Base-by-base conservation (phyloP, 2,113 vertebrate species). In the Sylvia atricapilla region DNA sequence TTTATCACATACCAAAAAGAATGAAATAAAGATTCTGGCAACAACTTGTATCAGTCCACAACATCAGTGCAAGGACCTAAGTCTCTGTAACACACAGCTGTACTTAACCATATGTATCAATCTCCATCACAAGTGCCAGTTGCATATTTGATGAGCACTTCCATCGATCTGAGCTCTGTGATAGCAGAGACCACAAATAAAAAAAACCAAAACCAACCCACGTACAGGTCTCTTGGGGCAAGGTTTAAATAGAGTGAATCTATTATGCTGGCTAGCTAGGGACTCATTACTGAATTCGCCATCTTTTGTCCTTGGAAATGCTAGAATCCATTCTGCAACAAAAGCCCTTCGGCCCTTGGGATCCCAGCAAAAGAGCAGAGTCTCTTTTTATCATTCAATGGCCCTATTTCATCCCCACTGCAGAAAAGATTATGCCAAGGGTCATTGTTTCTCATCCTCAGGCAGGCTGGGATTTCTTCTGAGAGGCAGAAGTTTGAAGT, bases 221-320 rank as follows among this genome's bases (percentile, higher is more conserved):
- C 20, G 12, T 13, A 87, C 31, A 46, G 62, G 59, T 69, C 89
- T 83, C 93, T 30, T 2, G 35, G 70, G 91, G 73, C 55, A 66
- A 75, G 70, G 50, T 83, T 95, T 94, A 91, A 87, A 73, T 30
- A 31, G 66, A 87, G 47, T 0, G 1, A 87, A 90, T 83, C 78
- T 93, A 89, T 93, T 87, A 89, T 27, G 11, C 67, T 75, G 86
- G 46, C 68, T 70, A 67, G 76, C 93, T 69, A 35, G 89, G 89
- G 87, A 87, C 87, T 95, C 84, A 85, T 91, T 85, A 88, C 74
- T 31, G 63, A 95, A 87, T 87, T 62, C 39, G 7, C 81, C 31
- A 35, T 10, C 80, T 70, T 91, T 95, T 85, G 75, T 91, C 75
- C 95, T 85, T 63, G 78, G 62, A 73, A 91, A 95, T 53, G 74